Evolutionary conservation across 2,113 vertebrate genomes (phyloP).

Genomic region (Siphamia tubifer): DNA sequence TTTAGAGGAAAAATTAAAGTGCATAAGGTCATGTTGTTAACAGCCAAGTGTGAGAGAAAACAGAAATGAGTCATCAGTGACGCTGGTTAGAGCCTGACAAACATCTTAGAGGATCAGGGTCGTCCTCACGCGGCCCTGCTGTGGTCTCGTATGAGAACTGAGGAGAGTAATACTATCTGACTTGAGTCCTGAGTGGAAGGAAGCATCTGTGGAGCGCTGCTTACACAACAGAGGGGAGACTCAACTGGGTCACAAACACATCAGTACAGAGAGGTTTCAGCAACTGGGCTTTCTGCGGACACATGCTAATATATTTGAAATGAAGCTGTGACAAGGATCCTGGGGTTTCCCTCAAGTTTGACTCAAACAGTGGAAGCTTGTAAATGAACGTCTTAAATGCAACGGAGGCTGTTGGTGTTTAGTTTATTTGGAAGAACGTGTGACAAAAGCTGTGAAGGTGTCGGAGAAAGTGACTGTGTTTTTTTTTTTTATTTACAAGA

Average conservation of each 20-base stretch:
- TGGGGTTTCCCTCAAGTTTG: not conserved
- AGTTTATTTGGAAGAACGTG: too few relatives aligned
- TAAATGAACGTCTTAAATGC: not conserved
- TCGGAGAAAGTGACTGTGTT: too few relatives aligned
- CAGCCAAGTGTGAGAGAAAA: constrained; percentile 28
- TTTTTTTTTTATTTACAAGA: too few relatives aligned
- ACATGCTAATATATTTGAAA: not conserved
- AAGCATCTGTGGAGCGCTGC: constrained; percentile 69
- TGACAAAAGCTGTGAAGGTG: too few relatives aligned
- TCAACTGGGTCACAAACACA: constrained; percentile 63
- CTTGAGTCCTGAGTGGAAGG: constrained; percentile 59
- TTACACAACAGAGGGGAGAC: constrained; percentile 53
- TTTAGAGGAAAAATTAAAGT: constrained; percentile 4
- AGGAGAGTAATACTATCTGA: constrained; percentile 62
- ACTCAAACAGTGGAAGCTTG: not conserved
- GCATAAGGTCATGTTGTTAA: constrained; percentile 8
- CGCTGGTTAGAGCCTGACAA: constrained; percentile 37
- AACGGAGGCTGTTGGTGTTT: too few relatives aligned
- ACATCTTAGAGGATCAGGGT: constrained; percentile 43
- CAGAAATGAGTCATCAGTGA: constrained; percentile 51
- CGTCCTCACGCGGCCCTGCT: constrained; percentile 33
- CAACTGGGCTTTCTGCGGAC: not conserved
- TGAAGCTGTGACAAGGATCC: not conserved
- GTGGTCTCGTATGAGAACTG: constrained; percentile 24
- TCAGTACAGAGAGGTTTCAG: constrained; percentile 7